Percentiles rank a stretch among this genome's conserved stretches.
Evolutionary conservation across 2,888 invertebrate genomes (phyloP).

Genomic region (Margaritifera margaritifera): DNA sequence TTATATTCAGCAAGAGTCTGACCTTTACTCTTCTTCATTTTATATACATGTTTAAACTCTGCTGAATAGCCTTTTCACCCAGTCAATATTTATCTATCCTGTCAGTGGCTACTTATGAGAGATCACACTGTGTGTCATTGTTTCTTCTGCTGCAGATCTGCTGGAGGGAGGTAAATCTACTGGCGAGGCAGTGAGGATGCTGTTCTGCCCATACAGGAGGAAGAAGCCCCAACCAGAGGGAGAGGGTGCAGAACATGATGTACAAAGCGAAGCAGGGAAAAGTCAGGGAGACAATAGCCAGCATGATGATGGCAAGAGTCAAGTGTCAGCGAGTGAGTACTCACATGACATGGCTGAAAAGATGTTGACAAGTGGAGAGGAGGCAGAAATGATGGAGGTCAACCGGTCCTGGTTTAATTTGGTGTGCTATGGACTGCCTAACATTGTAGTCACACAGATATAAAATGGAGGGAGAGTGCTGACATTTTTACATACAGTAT

Average conservation of each 20-base stretch:
- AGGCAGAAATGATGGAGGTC: conserved; percentile 30
- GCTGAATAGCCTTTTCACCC: too few relatives aligned
- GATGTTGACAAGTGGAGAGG: conserved; percentile 32
- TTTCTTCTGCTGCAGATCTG: conserved; percentile 54
- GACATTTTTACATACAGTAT: too few relatives aligned
- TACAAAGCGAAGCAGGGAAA: conserved; percentile 37
- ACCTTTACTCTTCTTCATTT: too few relatives aligned
- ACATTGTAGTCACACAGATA: conserved; percentile 65
- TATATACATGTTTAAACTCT: too few relatives aligned
- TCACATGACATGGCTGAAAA: conserved; percentile 24
- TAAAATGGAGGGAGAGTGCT: conserved; percentile 1
- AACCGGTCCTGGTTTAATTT: conserved; percentile 66
- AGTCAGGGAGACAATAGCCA: conserved; percentile 29
- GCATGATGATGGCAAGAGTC: conserved; percentile 32
- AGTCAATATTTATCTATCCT: too few relatives aligned
- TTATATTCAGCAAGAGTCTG: too few relatives aligned
- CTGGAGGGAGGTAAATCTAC: conserved; percentile 65
- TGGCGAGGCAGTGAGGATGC: conserved; percentile 60
- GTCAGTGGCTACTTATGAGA: too few relatives aligned
- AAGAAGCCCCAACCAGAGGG: conserved; percentile 42
- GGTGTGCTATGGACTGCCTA: conserved; percentile 72
- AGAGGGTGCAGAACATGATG: conserved; percentile 32
- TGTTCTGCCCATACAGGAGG: conserved; percentile 54
- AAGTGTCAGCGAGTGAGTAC: conserved; percentile 20
- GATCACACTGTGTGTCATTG: not conserved